Evolutionary conservation across 2,113 vertebrate genomes (phyloP), one percentile per base, ranked within the genome.

Genomic region (Serinus canaria): DNA sequence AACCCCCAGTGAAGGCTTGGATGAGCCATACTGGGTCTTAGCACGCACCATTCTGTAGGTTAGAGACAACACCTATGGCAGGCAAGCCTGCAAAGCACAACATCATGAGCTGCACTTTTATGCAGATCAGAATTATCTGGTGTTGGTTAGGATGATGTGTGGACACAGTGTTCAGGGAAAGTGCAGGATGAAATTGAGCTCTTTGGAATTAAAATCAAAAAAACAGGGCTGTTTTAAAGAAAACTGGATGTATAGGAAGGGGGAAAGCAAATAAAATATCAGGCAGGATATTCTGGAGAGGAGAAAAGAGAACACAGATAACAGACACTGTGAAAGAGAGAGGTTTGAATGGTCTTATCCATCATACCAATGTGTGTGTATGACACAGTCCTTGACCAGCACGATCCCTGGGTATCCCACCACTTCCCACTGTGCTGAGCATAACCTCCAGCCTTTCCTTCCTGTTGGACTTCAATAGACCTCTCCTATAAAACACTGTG

Each of bases 351-450:
- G 41, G 16, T 75, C 23, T 70, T 78, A 21, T 44, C 27, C 68
- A 67, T 33, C 15, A 44, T 37, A 30, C 21, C 72, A 35, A 33
- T 7, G 5, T 33, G 41, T 55, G 33, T 41, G 43, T 9, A 23
- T 69, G 50, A 56, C 21, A 63, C 24, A 25, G 35, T 47, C 49
- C 58, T 33, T 46, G 16, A n/a, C 27, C 52, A 89, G 21, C 25
- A 44, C 0, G 0, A 37, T 15, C 39, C 43, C 63, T 59, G 30
- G 30, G 16, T 72, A 47, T 44, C 2, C 2, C 43, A 60, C 7
- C 52, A 6, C 31, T 15, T 37, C 37, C 31, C 49, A 9, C 1
- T 53, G 25, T 4, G 1, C 27, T 81, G 62, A 46, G 39, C 46
- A 30, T 14, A 80, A 17, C 23, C 30, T 58, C 30, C 52, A 78